Conservation (phyloP, 92 coral and sea anemone genomes). For the Epizoanthus fatuus region DNA sequence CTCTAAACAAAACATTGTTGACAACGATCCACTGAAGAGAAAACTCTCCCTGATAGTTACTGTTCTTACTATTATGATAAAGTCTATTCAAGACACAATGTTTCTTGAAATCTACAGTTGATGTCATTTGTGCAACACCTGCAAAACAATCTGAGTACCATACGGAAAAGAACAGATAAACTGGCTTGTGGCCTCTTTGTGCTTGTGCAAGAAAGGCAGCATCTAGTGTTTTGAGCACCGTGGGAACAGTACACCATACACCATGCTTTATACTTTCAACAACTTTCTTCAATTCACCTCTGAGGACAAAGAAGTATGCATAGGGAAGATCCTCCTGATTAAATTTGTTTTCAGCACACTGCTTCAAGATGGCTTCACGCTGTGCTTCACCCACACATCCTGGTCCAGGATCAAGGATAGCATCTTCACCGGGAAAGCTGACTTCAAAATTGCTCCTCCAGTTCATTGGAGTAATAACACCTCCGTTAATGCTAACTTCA, state of each 20-base stretch:
- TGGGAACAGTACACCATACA: constrained; percentile 34
- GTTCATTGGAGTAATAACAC: not conserved
- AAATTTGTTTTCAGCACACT: constrained; percentile 40
- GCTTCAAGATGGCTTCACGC: constrained; percentile 39
- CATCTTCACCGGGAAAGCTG: not conserved
- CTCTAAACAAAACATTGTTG: not conserved
- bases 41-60: constrained; percentile 10
- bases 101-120: constrained; percentile 48
- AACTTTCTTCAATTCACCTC: constrained; percentile 40
- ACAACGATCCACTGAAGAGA: constrained; percentile 52
- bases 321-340: not conserved
- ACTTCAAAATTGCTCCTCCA: not conserved
- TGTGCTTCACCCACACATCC: constrained; percentile 45
- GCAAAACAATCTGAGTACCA: constrained; percentile 33
- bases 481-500: not conserved
- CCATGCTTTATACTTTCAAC: constrained; percentile 62
- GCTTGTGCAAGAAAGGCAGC: constrained; percentile 26
- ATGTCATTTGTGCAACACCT: constrained; percentile 65
- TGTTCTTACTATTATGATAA: not conserved
- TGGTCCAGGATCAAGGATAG: not conserved
- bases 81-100: constrained; percentile 31
- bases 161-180: constrained; percentile 51
- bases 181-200: constrained; percentile 14
- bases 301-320: constrained; percentile 59
- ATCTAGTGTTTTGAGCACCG: constrained; percentile 22